Evolutionary conservation across 2,888 invertebrate species (phyloP), one percentile per base, ranked within the genome.

Genomic region (Drosophila sordidapex): DNA sequence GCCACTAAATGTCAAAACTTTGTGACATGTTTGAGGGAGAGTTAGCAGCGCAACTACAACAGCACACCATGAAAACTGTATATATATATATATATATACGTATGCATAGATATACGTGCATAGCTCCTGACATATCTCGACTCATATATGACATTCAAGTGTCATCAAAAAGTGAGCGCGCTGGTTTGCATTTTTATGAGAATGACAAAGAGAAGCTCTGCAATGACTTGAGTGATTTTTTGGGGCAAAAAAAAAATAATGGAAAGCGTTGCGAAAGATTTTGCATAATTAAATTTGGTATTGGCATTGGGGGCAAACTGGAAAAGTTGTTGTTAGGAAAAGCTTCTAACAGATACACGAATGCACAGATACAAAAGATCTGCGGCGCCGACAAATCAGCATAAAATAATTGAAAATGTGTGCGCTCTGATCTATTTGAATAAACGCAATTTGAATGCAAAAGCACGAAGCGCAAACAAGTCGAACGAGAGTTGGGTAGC

Each of bases 1-100:
- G 83, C 87, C 88, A 89, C 90, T 87, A 87, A 87, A 89, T 87
- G 87, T 89, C 90, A 89, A 89, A 46, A 89, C 83, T 85, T 89
- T 87, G 58, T 77, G 86, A 87, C 81, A 81, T 76, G 75, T 71
- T 74, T 72, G 53, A 78, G 79, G 66, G 59, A 66, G 35, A 33
- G 58, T 38, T 48, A 70, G 51, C 49, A 36, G 48, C 64, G 54
- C 65, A 58, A 57, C 65, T 58, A 21, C 53, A 70, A 61, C 38
- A 49, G 15, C 53, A 60, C 4, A 57, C 3, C 40, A 51, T 25
- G n/a, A 43, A 72, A 64, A 31, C 46, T 35, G 46, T 21, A 52
- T 53, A 33, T 31, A 38, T 33, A 36, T 33, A 33, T 33, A 33
- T 33, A 33, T 11, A 33, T 33, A 33, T 10, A 10, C 31, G 0